These are phyloP conservation scores for Megastigmus dorsalis DNA, from an alignment of 2,888 invertebrate genomes.

Conservation along the genomic window DNA sequence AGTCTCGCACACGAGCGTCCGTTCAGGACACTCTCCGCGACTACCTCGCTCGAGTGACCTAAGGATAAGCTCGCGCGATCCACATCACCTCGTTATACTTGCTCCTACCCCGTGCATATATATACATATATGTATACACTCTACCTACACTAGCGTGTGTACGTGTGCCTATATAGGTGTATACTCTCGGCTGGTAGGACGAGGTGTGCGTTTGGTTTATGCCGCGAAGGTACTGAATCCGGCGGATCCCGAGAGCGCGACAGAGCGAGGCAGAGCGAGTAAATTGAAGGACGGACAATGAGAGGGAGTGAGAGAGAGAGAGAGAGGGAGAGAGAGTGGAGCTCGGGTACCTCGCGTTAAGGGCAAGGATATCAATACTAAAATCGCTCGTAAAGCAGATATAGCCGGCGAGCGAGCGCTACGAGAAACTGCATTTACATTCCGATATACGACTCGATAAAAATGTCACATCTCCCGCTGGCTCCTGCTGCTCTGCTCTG, in stretches of 20 bases:
- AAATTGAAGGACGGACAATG: conserved; percentile 53
- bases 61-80: conserved; percentile 51
- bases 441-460: conserved; percentile 71
- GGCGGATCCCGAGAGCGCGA: conserved; percentile 15
- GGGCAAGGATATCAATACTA: conserved; percentile 69
- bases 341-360: conserved; percentile 57
- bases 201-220: conserved; percentile 50
- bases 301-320: conserved; percentile 44
- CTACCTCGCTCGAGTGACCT: conserved; percentile 26
- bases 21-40: too few species aligned
- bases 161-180: neutral
- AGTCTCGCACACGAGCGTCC: neutral
- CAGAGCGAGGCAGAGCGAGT: conserved; percentile 35
- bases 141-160: neutral
- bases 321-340: conserved; percentile 40
- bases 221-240: conserved; percentile 46
- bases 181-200: neutral
- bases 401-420: conserved; percentile 60
- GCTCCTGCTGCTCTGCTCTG: neutral
- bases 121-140: too few species aligned
- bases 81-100: conserved; percentile 52
- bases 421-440: conserved; percentile 70
- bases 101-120: neutral
- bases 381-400: conserved; percentile 71
- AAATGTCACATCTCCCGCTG: conserved; percentile 67